Base-by-base conservation (phyloP, 2,888 invertebrate genomes). In the Erynnis tages region DNA sequence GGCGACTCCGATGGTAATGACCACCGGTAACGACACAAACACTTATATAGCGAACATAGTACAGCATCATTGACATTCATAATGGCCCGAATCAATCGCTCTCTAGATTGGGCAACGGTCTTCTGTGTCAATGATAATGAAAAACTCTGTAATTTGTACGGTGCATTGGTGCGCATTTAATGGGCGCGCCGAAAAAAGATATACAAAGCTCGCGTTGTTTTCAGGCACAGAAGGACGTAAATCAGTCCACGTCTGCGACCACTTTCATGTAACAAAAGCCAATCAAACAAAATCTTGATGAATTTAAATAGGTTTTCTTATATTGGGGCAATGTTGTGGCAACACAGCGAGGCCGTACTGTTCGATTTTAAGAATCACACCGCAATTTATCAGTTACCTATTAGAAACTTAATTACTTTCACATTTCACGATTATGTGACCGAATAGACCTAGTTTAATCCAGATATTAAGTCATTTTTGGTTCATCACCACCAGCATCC, bases 111-210 rank as follows among this genome's bases (percentile, higher is more conserved):
- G 63, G 85, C 81, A 88, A 89, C 72, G 69, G 65, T 71, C 83
- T 87, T 86, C 82, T 82, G 85, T 88, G 88, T 88, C 87, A 88
- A 86, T 88, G 88, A 78, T 85, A 87, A 79, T 81, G 77, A 85
- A 83, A 85, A 87, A 85, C 81, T 75, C 79, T 79, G 78, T 81
- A 71, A 79, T 79, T 86, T 80, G 70, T 72, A 72, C 83, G 79
- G 79, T 73, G 79, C 81, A 82, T 82, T 72, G 75, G 76, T 75
- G 63, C 77, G 80, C 79, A 78, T 79, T 69, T 67, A 60, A 54
- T 46, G 21, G 16, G 25, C 34, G 25, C 41, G 19, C 21, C 25
- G 25, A 38, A 52, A 35, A 54, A 50, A 47, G 46, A 46, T 13
- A 47, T 47, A 35, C 37, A 13, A 27, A 35, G 27, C 16, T 35